phyloP scores from a whole-genome alignment of 2,797 vertebrate genomes.

The Clarias platycephalus region DNA sequence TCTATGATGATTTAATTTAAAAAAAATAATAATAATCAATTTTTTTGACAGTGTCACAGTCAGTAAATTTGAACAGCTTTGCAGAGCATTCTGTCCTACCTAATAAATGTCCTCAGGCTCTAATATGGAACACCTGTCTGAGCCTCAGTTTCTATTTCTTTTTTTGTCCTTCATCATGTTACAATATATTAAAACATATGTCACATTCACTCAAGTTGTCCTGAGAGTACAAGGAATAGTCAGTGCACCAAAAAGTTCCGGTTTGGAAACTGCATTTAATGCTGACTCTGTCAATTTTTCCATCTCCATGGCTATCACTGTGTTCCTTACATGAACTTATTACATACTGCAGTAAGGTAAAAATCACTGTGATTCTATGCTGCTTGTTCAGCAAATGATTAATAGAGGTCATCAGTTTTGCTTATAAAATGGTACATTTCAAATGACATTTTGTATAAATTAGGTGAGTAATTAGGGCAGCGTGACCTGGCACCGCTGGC shows the following conservation, averaged over 20 bases:
- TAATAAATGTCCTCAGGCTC: constrained; percentile 49
- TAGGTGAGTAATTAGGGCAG: constrained; percentile 40
- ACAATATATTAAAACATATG: constrained; percentile 51
- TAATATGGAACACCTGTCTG: constrained; percentile 57
- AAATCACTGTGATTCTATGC: background rate
- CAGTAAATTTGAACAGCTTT: constrained; percentile 51
- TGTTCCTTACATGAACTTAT: constrained; percentile 7
- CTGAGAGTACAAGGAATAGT: constrained; percentile 41
- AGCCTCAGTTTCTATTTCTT: constrained; percentile 44
- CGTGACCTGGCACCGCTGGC: constrained; percentile 57
- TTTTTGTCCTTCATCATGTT: constrained; percentile 44
- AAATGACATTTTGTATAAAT: constrained; percentile 29
- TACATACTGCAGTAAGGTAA: background rate
- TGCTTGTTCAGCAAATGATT: background rate
- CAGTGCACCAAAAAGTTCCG: constrained; percentile 24
- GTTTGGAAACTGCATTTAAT: constrained; percentile 32
- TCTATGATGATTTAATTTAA: constrained; percentile 34
- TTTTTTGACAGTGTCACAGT: constrained; percentile 56
- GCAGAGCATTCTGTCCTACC: constrained; percentile 54
- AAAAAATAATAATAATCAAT: too few relatives aligned
- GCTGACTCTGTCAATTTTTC: constrained; percentile 17
- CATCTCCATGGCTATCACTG: constrained; percentile 24
- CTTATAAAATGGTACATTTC: constrained; percentile 23
- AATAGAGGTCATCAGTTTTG: constrained; percentile 21
- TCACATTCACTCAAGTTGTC: constrained; percentile 49